Evolutionary conservation across 2,113 vertebrate species (phyloP).

Genomic region (Perca flavescens): DNA sequence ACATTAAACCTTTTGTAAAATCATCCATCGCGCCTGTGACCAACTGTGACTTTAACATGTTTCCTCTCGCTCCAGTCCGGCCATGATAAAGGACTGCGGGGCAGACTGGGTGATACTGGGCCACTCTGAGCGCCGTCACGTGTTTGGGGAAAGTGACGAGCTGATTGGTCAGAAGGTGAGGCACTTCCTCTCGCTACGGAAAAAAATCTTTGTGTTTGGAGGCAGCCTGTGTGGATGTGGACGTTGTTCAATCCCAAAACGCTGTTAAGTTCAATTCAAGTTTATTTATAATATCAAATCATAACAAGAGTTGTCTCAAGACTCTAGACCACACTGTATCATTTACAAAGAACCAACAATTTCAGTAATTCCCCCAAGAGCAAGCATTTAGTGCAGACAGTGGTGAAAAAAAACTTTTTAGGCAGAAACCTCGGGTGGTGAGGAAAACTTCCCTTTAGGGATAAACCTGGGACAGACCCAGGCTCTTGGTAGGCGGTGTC

Average conservation of each 20-base stretch:
- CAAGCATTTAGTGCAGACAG: no score
- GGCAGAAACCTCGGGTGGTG: no score
- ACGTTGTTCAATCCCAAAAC: not conserved
- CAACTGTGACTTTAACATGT: not conserved
- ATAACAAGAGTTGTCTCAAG: no score
- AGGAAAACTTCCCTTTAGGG: no score
- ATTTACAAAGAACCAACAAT: no score
- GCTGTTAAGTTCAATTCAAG: no score
- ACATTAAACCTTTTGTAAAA: not conserved
- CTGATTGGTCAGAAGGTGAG: constrained; percentile 91
- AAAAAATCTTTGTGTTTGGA: not conserved
- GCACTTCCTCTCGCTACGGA: not conserved
- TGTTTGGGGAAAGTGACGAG: constrained; percentile 94
- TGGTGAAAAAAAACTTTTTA: no score
- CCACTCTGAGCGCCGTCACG: constrained; percentile 92
- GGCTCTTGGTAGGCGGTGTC: no score
- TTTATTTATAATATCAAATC: no score
- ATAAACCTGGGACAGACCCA: no score
- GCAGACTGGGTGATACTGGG: constrained; percentile 92
- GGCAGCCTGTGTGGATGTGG: not conserved
- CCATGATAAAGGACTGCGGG: constrained; percentile 94
- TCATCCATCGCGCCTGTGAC: not conserved
- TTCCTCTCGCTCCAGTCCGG: constrained; percentile 82
- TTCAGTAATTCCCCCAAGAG: no score
- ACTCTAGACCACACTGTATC: no score